phyloP scores from a whole-genome alignment of 1,140 invertebrate genomes.

The Brachionus sp. region DNA sequence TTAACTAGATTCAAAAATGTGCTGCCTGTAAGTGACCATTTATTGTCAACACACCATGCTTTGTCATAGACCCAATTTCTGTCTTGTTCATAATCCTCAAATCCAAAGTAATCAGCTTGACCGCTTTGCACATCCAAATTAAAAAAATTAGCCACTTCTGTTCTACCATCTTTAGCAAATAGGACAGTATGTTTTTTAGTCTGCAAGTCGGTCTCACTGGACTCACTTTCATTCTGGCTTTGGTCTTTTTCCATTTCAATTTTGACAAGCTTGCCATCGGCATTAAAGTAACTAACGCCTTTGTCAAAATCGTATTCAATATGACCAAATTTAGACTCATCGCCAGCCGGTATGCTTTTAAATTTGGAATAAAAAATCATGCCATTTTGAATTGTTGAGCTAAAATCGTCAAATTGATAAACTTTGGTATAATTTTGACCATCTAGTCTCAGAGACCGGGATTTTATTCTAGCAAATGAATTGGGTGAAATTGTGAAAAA shows the following conservation, averaged over 20 bases:
- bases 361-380: slow-evolving; percentile 10
- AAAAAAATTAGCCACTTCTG: not conserved
- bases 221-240: not conserved
- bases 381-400: not conserved
- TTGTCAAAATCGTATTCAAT: slow-evolving; percentile 2
- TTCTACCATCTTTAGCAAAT: not conserved
- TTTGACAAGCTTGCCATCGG: not conserved
- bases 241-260: not conserved
- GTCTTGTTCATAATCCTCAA: not conserved
- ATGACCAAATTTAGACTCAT: slow-evolving; percentile 16
- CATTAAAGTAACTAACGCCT: not conserved
- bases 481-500: not conserved
- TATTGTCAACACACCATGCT: not conserved
- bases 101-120: not conserved
- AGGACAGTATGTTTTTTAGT: not conserved
- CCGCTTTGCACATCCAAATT: not conserved
- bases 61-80: not conserved
- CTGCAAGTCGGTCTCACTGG: not conserved
- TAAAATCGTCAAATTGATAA: slow-evolving; percentile 8
- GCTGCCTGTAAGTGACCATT: not conserved
- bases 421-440: not conserved
- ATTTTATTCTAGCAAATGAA: not conserved
- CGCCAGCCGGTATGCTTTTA: not conserved
- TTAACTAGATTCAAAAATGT: not conserved
- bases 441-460: not conserved